These are phyloP conservation scores for Hipparchia semele DNA, from an alignment of 2,888 invertebrate genomes.

Conservation along the genomic window DNA sequence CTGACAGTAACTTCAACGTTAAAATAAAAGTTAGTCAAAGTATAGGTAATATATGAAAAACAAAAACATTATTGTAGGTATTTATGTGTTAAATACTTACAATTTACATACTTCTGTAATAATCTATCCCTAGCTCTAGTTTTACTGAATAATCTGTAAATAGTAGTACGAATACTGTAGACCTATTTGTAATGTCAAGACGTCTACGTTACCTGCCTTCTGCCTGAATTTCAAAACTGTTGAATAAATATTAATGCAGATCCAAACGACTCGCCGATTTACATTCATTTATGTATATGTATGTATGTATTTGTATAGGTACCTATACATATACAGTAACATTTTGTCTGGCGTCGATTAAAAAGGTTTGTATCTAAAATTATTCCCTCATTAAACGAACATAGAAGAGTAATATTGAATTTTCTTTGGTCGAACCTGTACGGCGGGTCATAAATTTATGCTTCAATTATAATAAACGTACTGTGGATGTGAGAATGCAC, in stretches of 20 bases:
- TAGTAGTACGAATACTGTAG: neutral
- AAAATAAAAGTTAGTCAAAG: no score
- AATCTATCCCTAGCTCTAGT: neutral
- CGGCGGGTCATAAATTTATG: conserved; percentile 71
- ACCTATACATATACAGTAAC: neutral
- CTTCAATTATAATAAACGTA: conserved; percentile 79
- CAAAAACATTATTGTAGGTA: no score
- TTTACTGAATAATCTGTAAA: neutral
- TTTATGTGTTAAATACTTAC: no score
- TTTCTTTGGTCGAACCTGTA: conserved; percentile 62
- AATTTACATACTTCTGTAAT: no score
- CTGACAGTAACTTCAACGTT: no score
- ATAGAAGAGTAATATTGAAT: conserved; percentile 36
- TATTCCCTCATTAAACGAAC: conserved; percentile 29
- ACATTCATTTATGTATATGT: conserved; percentile 21
- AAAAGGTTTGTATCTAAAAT: conserved; percentile 22
- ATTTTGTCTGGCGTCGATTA: conserved; percentile 18
- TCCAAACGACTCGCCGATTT: conserved; percentile 4
- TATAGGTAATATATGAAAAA: no score
- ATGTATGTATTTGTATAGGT: conserved; percentile 5
- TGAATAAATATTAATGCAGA: conserved; percentile 21
- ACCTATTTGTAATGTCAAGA: conserved; percentile 9
- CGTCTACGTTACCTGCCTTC: conserved; percentile 8
- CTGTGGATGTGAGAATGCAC: conserved; percentile 71
- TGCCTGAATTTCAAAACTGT: conserved; percentile 22